Evolutionary conservation across 2,113 vertebrate species (phyloP).

Genomic region (Lepus europaeus): DNA sequence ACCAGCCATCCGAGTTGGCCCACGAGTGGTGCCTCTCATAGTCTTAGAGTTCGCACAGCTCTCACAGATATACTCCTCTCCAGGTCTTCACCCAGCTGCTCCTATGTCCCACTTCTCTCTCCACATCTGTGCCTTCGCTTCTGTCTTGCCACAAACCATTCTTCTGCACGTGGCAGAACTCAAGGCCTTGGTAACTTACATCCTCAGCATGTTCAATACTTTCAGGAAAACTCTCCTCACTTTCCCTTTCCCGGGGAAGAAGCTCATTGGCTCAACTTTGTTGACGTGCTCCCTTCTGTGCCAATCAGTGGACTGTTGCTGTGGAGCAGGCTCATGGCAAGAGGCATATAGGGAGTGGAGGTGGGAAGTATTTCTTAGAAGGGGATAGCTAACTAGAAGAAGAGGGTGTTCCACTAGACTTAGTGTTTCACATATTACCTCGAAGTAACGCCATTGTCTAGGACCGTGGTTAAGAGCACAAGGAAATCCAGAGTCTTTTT

Average conservation of each 20-base stretch:
- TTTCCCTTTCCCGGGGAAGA: neutral
- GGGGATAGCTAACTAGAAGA: neutral
- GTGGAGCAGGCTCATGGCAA: neutral
- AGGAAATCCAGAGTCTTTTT: neutral
- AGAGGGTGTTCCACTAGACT: neutral
- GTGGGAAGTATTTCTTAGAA: neutral
- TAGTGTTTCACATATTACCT: neutral
- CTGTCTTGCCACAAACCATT: neutral
- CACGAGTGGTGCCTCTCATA: neutral
- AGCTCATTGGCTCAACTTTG: conserved; percentile 5
- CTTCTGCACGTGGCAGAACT: neutral
- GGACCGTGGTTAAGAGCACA: neutral
- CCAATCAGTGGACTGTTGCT: neutral
- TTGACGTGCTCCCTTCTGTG: neutral
- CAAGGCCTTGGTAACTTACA: neutral
- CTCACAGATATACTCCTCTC: neutral
- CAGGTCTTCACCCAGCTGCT: conserved; percentile 12
- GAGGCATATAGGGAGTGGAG: neutral
- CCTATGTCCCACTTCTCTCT: neutral
- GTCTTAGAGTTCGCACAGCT: neutral
- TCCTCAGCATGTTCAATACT: neutral
- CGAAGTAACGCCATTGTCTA: neutral
- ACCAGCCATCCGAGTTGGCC: neutral
- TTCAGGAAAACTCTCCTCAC: neutral
- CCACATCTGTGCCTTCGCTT: neutral